Evolutionary conservation across 2,113 vertebrate species (phyloP).

Genomic region (Muntiacus muntjak): DNA sequence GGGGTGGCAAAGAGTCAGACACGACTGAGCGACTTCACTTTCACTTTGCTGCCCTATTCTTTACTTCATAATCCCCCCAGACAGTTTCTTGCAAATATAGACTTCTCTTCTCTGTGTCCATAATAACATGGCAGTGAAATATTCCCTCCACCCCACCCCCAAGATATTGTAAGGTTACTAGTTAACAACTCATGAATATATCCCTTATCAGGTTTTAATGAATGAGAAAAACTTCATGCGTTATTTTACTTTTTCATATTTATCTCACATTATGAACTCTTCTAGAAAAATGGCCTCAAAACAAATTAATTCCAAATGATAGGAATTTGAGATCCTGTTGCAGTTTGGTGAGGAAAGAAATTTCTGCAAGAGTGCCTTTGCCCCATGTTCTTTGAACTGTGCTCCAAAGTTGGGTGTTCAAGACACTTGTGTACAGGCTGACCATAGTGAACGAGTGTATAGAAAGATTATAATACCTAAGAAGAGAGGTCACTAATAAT

Average conservation of each 20-base stretch:
- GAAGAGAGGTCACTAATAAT: constrained; percentile 49
- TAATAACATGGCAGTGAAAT: background rate
- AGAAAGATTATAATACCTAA: constrained; percentile 41
- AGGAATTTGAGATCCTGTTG: background rate
- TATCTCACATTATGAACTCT: background rate
- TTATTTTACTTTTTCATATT: background rate
- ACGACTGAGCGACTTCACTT: too few species aligned
- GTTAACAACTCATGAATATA: background rate
- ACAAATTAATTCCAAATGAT: background rate
- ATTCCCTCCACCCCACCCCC: background rate
- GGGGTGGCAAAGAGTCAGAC: too few species aligned
- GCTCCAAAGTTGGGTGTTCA: background rate
- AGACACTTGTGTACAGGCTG: background rate
- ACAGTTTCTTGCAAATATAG: background rate
- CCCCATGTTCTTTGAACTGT: background rate
- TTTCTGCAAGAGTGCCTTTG: constrained; percentile 11
- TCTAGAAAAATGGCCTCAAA: background rate
- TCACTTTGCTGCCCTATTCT: background rate
- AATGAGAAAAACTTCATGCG: background rate
- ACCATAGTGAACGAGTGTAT: constrained; percentile 4
- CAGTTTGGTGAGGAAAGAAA: background rate
- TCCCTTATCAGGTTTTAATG: background rate
- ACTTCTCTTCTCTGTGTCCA: background rate
- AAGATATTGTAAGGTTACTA: background rate
- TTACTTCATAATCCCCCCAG: background rate